A percentile compares a stretch with the other conserved stretches of the same genome.
Conservation (phyloP, 2,888 invertebrate genomes). For the Euproctis similis region DNA sequence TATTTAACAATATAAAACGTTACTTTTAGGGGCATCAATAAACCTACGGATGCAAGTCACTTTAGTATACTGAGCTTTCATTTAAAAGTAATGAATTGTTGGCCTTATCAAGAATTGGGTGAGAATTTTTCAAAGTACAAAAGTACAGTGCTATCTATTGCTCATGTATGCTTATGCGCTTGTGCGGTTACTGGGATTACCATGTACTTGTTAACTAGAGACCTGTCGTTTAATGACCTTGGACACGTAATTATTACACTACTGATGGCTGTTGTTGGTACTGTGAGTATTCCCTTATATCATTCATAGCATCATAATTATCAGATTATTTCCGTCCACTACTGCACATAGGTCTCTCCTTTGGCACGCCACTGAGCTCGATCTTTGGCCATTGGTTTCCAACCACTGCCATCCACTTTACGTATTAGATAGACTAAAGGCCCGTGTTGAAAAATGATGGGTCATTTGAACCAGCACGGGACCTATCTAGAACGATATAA, state of each 20-base stretch:
- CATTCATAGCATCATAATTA: no score
- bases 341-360: no score
- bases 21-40: background rate
- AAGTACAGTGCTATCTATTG: background rate
- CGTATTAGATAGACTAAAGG: no score
- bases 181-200: background rate
- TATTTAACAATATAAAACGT: no score
- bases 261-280: background rate
- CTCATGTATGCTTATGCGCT: no score
- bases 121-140: constrained; percentile 1
- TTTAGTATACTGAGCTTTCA: constrained; percentile 2
- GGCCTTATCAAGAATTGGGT: constrained; percentile 8
- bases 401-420: no score
- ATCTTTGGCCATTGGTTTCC: no score
- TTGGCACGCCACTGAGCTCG: no score
- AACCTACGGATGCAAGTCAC: background rate
- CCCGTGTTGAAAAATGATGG: no score
- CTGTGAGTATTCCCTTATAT: constrained; percentile 7
- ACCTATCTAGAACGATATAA: no score
- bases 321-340: no score
- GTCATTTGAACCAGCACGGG: no score
- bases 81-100: background rate
- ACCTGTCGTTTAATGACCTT: constrained; percentile 5
- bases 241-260: constrained; percentile 3
- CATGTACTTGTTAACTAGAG: background rate